Evolutionary conservation across 1,140 invertebrate species (phyloP).

Genomic region (Lamellibrachia luymesi): DNA sequence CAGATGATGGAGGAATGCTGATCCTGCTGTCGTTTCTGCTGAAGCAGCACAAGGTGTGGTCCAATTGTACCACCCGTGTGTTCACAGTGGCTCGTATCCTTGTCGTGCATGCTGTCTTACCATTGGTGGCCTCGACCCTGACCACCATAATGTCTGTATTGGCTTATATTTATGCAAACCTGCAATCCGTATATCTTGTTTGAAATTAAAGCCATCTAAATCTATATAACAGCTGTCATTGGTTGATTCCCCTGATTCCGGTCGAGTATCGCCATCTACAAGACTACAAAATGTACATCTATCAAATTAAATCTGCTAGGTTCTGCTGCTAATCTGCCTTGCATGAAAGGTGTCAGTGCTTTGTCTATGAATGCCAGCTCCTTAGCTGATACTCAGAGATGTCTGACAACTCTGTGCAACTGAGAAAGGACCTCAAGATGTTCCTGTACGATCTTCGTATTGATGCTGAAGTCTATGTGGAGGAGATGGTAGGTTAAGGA

Average conservation of each 20-base stretch:
- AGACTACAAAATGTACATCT: no score
- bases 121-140: not conserved
- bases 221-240: no score
- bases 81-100: constrained; percentile 89
- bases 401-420: constrained; percentile 99
- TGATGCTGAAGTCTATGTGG: constrained; percentile 96
- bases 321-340: no score
- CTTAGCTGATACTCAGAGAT: constrained; percentile 63
- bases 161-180: not conserved
- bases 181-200: not conserved
- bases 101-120: not conserved
- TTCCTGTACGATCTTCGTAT: constrained; percentile 98
- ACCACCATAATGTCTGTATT: not conserved
- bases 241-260: no score
- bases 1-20: constrained; percentile 89
- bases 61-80: constrained; percentile 95
- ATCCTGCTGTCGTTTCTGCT: constrained; percentile 97
- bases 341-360: no score
- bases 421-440: constrained; percentile 98
- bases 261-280: no score
- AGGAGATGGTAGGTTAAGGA: constrained; percentile 83
- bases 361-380: not conserved
- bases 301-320: no score
- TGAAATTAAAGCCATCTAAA: no score
- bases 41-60: constrained; percentile 91